Conservation (phyloP, 1,140 invertebrate genomes). For the Ceratina japonica region DNA sequence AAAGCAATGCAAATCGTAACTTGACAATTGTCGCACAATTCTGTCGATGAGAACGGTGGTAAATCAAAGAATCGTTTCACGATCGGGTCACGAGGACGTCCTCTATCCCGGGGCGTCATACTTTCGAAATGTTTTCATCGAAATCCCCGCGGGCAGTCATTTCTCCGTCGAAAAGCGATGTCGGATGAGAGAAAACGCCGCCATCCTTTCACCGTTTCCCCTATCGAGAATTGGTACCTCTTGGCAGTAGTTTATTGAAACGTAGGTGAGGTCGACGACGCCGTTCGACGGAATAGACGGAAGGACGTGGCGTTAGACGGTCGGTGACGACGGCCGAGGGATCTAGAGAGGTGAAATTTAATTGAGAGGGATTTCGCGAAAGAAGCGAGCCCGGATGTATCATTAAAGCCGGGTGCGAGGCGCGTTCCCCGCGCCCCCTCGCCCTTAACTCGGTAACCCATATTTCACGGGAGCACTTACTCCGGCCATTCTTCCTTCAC, state of each 20-base stretch:
- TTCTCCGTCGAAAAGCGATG: neutral
- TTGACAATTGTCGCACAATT: neutral
- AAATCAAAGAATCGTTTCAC: neutral
- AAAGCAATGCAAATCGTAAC: neutral
- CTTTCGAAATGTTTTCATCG: conserved; percentile 21
- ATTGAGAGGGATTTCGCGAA: conserved; percentile 66
- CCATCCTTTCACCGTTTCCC: conserved; percentile 9
- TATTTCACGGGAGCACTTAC: conserved; percentile 77
- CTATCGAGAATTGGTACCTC: conserved; percentile 39
- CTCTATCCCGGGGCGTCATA: conserved; percentile 17
- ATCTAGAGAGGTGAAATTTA: conserved; percentile 54
- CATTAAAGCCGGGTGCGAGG: conserved; percentile 65
- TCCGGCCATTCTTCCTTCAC: conserved; percentile 74
- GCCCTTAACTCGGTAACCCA: conserved; percentile 77
- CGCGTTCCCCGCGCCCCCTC: conserved; percentile 38
- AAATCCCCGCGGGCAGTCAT: neutral
- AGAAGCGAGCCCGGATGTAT: conserved; percentile 67
- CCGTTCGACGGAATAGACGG: neutral
- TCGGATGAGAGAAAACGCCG: neutral
- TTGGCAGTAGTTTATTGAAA: conserved; percentile 33
- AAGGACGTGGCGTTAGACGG: neutral
- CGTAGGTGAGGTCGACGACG: neutral
- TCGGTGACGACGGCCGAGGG: neutral
- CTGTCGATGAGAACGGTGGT: neutral
- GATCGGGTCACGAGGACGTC: conserved; percentile 8